These are phyloP conservation scores for Pammene aurita DNA, from an alignment of 2,888 invertebrate species.

Conservation along the genomic window DNA sequence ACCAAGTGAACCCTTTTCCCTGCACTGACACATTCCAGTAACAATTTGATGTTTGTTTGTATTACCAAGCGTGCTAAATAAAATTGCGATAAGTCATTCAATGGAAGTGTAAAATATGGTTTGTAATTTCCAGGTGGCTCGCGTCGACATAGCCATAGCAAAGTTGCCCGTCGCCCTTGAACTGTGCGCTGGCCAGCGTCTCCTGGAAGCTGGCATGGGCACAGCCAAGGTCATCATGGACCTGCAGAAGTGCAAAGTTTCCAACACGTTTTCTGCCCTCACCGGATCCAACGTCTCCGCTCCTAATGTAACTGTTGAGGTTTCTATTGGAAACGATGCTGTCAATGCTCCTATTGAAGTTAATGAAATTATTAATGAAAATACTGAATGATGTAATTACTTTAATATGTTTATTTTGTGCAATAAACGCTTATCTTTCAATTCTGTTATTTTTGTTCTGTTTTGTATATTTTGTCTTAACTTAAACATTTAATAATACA, in stretches of 20 bases:
- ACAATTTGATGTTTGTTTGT: no score
- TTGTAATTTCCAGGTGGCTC: constrained; percentile 59
- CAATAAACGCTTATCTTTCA: constrained; percentile 28
- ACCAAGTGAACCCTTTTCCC: no score
- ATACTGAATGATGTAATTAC: constrained; percentile 3
- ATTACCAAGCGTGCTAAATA: no score
- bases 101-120: no score
- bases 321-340: not conserved
- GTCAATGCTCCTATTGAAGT: not conserved
- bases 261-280: constrained; percentile 56
- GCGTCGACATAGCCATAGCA: constrained; percentile 64
- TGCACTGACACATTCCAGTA: no score
- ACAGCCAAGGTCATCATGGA: constrained; percentile 67
- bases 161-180: constrained; percentile 67
- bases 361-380: constrained; percentile 2
- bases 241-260: constrained; percentile 66
- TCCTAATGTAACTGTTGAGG: not conserved
- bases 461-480: no score
- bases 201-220: constrained; percentile 64
- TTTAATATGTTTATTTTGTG: constrained; percentile 8
- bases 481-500: no score
- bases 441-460: not conserved
- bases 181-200: constrained; percentile 64
- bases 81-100: no score
- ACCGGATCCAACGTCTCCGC: constrained; percentile 44